Percentiles rank a stretch among this genome's conserved stretches.
Evolutionary conservation across 2,113 vertebrate genomes (phyloP).

Genomic region (Cettia cetti): DNA sequence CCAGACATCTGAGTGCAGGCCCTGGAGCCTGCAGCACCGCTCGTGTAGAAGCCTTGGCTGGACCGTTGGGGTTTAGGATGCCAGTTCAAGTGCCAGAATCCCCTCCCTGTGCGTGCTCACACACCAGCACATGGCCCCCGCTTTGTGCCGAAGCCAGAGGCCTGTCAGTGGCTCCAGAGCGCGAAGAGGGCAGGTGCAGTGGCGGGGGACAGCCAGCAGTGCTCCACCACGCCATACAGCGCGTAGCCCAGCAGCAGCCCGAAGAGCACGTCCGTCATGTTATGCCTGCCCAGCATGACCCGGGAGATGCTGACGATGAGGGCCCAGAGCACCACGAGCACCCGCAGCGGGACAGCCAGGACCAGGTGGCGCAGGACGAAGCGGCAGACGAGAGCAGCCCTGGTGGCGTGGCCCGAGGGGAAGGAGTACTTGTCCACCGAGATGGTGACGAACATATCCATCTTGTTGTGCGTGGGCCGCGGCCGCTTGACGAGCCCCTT

Average conservation of each 20-base stretch:
- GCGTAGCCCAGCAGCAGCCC: conserved; percentile 92
- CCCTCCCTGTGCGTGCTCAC: background rate
- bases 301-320: conserved; percentile 87
- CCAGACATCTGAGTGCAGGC: background rate
- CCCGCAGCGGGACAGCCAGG: conserved; percentile 86
- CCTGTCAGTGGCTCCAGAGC: conserved; percentile 59
- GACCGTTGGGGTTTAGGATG: background rate
- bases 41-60: background rate
- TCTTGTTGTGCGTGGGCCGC: conserved; percentile 90
- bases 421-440: conserved; percentile 98
- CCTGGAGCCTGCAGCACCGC: background rate
- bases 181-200: conserved; percentile 80
- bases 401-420: conserved; percentile 92
- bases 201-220: conserved; percentile 88
- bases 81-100: background rate
- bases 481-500: conserved; percentile 90
- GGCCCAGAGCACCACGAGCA: conserved; percentile 91
- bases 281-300: conserved; percentile 93
- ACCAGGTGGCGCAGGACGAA: conserved; percentile 94
- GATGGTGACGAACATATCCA: conserved; percentile 97
- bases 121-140: background rate
- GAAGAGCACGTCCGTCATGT: conserved; percentile 91
- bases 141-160: background rate
- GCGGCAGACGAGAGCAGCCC: conserved; percentile 89
- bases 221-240: conserved; percentile 90